phyloP scores from a whole-genome alignment of 2,888 invertebrate genomes.

The Agrotis puta region DNA sequence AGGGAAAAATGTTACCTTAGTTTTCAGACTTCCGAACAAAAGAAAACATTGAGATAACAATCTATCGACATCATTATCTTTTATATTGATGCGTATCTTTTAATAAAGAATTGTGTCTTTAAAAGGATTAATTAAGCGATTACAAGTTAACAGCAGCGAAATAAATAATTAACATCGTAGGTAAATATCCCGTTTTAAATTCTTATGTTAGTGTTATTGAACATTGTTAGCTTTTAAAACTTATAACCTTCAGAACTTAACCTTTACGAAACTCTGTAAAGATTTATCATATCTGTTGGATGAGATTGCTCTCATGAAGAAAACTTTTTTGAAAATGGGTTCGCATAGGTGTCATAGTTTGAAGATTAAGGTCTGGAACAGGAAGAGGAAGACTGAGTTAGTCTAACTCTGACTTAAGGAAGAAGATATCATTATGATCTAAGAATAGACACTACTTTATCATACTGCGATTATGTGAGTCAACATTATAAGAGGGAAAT shows the following conservation, averaged over 20 bases:
- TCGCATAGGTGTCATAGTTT: too few relatives aligned
- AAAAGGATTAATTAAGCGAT: too few relatives aligned
- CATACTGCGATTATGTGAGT: constrained; percentile 38
- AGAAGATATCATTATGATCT: constrained; percentile 27
- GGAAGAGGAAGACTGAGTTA: neutral
- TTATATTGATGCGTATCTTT: too few relatives aligned
- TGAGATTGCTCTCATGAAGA: neutral
- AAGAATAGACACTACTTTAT: constrained; percentile 28
- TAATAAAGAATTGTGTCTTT: neutral
- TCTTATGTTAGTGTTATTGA: too few relatives aligned
- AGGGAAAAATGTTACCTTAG: neutral
- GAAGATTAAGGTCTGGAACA: neutral
- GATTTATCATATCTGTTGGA: neutral
- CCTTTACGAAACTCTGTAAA: neutral
- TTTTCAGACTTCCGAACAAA: neutral
- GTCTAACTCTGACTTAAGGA: constrained; percentile 17
- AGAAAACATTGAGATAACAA: neutral
- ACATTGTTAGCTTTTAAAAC: too few relatives aligned
- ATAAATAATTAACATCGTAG: too few relatives aligned
- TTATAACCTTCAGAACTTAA: too few relatives aligned
- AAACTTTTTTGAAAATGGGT: too few relatives aligned
- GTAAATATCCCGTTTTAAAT: too few relatives aligned
- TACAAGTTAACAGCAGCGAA: too few relatives aligned
- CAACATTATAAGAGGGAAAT: constrained; percentile 49
- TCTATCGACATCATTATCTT: neutral